Base-by-base conservation (phyloP, 2,113 vertebrate genomes). In the Psephotus haematonotus region DNA sequence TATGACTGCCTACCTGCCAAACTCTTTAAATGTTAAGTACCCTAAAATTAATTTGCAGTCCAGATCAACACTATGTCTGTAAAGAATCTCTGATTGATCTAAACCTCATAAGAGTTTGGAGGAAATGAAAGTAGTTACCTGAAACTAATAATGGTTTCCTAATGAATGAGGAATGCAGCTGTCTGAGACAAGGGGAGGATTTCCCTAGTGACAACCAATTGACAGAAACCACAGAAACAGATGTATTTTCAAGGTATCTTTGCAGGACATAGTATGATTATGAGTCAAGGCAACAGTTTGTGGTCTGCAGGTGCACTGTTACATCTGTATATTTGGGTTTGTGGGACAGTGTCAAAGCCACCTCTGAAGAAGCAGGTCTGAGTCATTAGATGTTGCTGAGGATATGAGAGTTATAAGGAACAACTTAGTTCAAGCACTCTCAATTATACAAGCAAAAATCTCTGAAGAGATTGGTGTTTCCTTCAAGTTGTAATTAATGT, bases 371-470 rank as follows among this genome's bases (percentile, higher is more conserved):
- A 77, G 27, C 27, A 81, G 60, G 28, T 90, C 76, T 84, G 72
- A 78, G 52, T 86, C 72, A 62, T 70, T 41, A 75, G n/a, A 85
- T 86, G 31, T 43, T 88, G 65, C 39, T 80, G 82, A 55, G 31
- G 44, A 39, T 77, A 33, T 22, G 39, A 93, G 28, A 92, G 28
- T 68, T 84, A 47, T 35, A 75, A 90, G 28, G 27, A 95, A 13
- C 27, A 55, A 78, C 71, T 92, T 82, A 44, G 31, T 85, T 95
- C 59, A 78, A 90, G 57, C 25, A 37, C 39, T 74, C 23, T 93
- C 46, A 77, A 86, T 88, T 80, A 84, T 53, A 57, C 90, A 93
- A 49, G 71, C 27, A 89, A 86, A 91, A 91, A 71, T 93, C 31
- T 81, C 75, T 63, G 81, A 77, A 50, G 46, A 91, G 23, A 70